Conservation (phyloP, 1,140 invertebrate genomes). For the Lamellibrachia luymesi region DNA sequence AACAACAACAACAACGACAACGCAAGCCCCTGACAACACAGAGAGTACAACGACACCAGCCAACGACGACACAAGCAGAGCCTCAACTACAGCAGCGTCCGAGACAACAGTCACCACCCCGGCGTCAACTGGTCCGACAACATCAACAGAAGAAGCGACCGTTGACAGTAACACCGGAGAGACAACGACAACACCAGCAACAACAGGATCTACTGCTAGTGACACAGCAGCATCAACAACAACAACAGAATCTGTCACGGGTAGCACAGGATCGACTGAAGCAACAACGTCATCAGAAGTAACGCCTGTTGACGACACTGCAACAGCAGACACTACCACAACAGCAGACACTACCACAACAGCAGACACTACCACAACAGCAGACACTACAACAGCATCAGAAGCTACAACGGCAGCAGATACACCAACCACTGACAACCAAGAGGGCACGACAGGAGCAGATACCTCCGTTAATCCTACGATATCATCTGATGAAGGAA, state of each 20-base stretch:
- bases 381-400: too few species aligned
- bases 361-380: background rate
- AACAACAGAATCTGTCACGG: background rate
- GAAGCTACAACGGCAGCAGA: too few species aligned
- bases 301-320: background rate
- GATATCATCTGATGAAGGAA: too few species aligned
- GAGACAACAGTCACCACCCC: background rate
- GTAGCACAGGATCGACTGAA: too few species aligned
- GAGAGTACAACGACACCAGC: background rate
- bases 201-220: background rate
- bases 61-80: background rate
- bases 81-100: background rate
- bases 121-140: background rate
- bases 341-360: background rate
- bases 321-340: background rate
- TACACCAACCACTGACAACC: too few species aligned
- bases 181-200: too few species aligned
- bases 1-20: background rate
- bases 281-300: too few species aligned
- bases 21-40: background rate
- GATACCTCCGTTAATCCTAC: too few species aligned
- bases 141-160: background rate
- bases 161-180: background rate
- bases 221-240: background rate
- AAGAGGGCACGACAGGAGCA: too few species aligned